A percentile compares a stretch with the other conserved stretches of the same genome.
Evolutionary conservation across 2,888 invertebrate species (phyloP).

Genomic region (Xylocampa areola): DNA sequence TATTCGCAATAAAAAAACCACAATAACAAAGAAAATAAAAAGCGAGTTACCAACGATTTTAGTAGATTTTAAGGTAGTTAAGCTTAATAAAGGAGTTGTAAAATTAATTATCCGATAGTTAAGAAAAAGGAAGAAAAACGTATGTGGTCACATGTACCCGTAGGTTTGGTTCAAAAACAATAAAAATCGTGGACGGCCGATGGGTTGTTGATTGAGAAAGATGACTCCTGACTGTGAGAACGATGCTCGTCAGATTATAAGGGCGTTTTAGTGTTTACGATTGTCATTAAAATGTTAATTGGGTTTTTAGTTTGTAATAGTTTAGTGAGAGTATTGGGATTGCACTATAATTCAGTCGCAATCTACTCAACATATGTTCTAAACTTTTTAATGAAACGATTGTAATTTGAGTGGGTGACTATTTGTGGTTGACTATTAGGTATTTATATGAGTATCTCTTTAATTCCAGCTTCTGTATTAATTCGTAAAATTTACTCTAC

Average conservation of each 20-base stretch:
- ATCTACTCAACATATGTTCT: not conserved
- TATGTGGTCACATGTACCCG: constrained; percentile 59
- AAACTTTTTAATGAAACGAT: no score
- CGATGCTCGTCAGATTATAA: constrained; percentile 74
- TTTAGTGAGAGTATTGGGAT: not conserved
- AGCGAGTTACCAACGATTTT: constrained; percentile 62
- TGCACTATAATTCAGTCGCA: constrained; percentile 16
- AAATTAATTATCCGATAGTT: constrained; percentile 81
- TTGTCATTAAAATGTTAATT: constrained; percentile 44
- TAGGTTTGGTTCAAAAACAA: constrained; percentile 85
- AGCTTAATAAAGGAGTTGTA: constrained; percentile 84
- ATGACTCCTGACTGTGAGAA: constrained; percentile 83
- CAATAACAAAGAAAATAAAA: constrained; percentile 65
- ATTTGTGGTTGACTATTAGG: no score
- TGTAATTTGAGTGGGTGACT: no score
- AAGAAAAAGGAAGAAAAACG: constrained; percentile 64
- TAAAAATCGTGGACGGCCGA: constrained; percentile 84
- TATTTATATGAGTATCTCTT: no score
- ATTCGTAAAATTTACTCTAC: no score
- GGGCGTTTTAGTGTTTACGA: constrained; percentile 73
- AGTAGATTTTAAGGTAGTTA: constrained; percentile 78
- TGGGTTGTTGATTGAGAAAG: constrained; percentile 87
- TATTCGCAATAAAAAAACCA: constrained; percentile 78
- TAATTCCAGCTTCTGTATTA: no score
- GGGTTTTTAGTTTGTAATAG: constrained; percentile 27